Conservation (phyloP, 2,888 invertebrate genomes). For the Xestobium rufovillosum region DNA sequence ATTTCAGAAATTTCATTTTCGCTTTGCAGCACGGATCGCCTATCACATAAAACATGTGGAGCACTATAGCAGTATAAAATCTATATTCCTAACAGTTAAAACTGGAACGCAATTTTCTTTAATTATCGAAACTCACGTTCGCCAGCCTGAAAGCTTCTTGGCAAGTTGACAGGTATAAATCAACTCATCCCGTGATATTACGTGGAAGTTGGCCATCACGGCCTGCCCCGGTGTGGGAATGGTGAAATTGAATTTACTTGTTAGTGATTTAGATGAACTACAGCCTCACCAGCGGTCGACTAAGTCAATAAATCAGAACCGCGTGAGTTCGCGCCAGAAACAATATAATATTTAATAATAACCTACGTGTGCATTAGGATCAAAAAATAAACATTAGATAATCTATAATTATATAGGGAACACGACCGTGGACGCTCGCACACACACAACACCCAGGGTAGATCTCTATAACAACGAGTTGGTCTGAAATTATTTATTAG, state of each 20-base stretch:
- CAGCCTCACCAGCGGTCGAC: conserved; percentile 17
- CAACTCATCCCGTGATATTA: conserved; percentile 29
- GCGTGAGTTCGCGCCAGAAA: conserved; percentile 40
- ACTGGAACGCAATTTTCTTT: not conserved
- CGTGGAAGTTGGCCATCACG: conserved; percentile 27
- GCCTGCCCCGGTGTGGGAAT: conserved; percentile 34
- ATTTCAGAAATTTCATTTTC: no score
- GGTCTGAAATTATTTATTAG: no score
- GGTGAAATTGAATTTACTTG: conserved; percentile 39
- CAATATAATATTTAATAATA: conserved; percentile 42
- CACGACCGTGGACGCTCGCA: no score
- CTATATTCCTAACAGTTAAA: no score
- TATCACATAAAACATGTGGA: no score
- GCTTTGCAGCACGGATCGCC: no score
- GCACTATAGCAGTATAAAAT: no score
- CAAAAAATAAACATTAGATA: conserved; percentile 42
- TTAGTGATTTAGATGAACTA: conserved; percentile 40
- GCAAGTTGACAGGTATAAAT: conserved; percentile 34
- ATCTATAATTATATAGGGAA: conserved; percentile 37
- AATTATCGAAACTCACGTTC: conserved; percentile 21
- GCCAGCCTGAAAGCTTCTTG: conserved; percentile 28
- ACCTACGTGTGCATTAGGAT: conserved; percentile 37
- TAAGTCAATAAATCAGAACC: conserved; percentile 36
- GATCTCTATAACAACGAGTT: no score
- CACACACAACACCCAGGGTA: no score